These are phyloP conservation scores for Serrognathus titanus DNA, from an alignment of 2,888 invertebrate species.

Conservation along the genomic window DNA sequence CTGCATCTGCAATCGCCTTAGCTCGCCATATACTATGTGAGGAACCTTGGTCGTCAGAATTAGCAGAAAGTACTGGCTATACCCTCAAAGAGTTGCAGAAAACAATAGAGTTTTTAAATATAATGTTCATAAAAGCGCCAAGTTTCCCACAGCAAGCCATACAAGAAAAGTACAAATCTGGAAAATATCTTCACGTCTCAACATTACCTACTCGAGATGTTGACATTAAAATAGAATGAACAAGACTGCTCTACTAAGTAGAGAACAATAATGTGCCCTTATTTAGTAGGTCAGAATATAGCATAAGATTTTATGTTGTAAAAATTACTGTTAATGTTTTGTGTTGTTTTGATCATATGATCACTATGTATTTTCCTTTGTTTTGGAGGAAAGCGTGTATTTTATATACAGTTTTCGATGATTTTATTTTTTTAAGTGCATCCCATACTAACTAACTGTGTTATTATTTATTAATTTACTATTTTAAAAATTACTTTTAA, in stretches of 20 bases:
- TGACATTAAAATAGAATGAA: slow-evolving; percentile 12
- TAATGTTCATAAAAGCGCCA: slow-evolving; percentile 66
- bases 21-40: slow-evolving; percentile 70
- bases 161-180: slow-evolving; percentile 81
- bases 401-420: not conserved
- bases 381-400: not conserved
- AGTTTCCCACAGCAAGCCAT: slow-evolving; percentile 77
- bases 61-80: slow-evolving; percentile 68
- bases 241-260: not conserved
- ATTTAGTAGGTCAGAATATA: not conserved
- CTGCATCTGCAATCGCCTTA: slow-evolving; percentile 76
- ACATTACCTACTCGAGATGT: slow-evolving; percentile 10
- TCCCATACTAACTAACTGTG: no score
- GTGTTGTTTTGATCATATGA: not conserved
- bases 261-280: not conserved
- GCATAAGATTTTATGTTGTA: not conserved
- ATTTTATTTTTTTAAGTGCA: not conserved
- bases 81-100: slow-evolving; percentile 60
- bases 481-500: no score
- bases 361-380: not conserved
- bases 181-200: slow-evolving; percentile 56
- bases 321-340: not conserved
- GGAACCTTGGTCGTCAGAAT: slow-evolving; percentile 61
- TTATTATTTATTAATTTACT: no score
- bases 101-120: slow-evolving; percentile 65